Conservation (phyloP, 2,888 invertebrate species). For the Dolichopus griseipennis region DNA sequence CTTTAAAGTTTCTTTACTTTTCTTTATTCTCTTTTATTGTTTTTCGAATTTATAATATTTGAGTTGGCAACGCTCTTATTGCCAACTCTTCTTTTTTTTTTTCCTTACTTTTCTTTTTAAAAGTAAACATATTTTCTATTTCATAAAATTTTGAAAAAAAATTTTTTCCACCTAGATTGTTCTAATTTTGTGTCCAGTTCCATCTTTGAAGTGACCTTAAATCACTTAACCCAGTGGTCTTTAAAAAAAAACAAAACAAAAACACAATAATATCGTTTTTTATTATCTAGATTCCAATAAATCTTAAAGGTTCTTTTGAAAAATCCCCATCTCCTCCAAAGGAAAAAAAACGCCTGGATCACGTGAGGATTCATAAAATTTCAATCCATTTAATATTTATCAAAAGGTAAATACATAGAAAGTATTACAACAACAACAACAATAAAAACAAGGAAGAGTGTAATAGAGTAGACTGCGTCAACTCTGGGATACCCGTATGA, state of each 20-base stretch:
- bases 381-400: background rate
- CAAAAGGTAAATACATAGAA: background rate
- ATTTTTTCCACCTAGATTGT: too few species aligned
- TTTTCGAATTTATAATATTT: background rate
- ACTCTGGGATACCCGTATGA: too few species aligned
- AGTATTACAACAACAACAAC: background rate
- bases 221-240: background rate
- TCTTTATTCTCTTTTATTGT: background rate
- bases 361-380: background rate
- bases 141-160: too few species aligned
- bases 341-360: background rate
- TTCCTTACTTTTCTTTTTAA: background rate
- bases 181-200: background rate
- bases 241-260: background rate
- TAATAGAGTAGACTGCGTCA: too few species aligned
- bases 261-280: background rate
- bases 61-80: background rate
- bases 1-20: background rate
- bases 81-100: background rate
- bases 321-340: background rate
- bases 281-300: conserved; percentile 10
- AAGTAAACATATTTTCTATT: too few species aligned
- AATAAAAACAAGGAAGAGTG: too few species aligned
- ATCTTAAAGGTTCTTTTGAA: conserved; percentile 3
- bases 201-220: background rate